These are phyloP conservation scores for Venturia canescens DNA, from an alignment of 1,140 invertebrate genomes.

Conservation along the genomic window DNA sequence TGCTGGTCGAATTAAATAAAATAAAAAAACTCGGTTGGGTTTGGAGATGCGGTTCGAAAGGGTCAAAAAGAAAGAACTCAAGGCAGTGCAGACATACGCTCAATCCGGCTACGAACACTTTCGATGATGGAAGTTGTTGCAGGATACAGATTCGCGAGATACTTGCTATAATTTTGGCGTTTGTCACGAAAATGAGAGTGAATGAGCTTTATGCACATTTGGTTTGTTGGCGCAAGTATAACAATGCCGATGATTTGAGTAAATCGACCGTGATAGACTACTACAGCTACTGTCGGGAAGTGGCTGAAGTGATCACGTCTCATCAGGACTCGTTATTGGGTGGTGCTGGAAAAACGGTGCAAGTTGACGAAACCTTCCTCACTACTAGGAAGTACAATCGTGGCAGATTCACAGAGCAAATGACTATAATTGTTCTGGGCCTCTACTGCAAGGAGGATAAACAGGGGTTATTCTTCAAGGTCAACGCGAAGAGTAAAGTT, in stretches of 20 bases:
- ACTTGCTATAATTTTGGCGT: slow-evolving; percentile 22
- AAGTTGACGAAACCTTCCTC: slow-evolving; percentile 50
- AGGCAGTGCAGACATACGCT: slow-evolving; percentile 3
- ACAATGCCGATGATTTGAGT: slow-evolving; percentile 12
- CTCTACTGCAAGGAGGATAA: slow-evolving; percentile 51
- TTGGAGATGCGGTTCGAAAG: slow-evolving; percentile 36
- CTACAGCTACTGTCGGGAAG: slow-evolving; percentile 38
- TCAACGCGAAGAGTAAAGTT: slow-evolving; percentile 37
- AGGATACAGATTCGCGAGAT: slow-evolving; percentile 4
- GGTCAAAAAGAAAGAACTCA: slow-evolving; percentile 15
- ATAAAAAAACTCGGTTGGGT: slow-evolving; percentile 17
- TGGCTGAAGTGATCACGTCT: slow-evolving; percentile 17
- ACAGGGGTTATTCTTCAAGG: slow-evolving; percentile 42
- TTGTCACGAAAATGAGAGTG: slow-evolving; percentile 30
- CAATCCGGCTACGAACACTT: slow-evolving; percentile 16
- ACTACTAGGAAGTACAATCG: slow-evolving; percentile 51
- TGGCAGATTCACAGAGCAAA: slow-evolving; percentile 47
- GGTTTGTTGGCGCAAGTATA: slow-evolving; percentile 11
- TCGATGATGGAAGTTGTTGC: slow-evolving; percentile 5
- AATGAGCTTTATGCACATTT: slow-evolving; percentile 17
- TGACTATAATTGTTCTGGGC: slow-evolving; percentile 46
- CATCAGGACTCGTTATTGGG: background rate
- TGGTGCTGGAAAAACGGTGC: slow-evolving; percentile 46
- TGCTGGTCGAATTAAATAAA: slow-evolving; percentile 23
- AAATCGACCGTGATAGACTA: slow-evolving; percentile 26